Base-by-base conservation (phyloP, 2,888 invertebrate genomes). In the Acleris sparsana region DNA sequence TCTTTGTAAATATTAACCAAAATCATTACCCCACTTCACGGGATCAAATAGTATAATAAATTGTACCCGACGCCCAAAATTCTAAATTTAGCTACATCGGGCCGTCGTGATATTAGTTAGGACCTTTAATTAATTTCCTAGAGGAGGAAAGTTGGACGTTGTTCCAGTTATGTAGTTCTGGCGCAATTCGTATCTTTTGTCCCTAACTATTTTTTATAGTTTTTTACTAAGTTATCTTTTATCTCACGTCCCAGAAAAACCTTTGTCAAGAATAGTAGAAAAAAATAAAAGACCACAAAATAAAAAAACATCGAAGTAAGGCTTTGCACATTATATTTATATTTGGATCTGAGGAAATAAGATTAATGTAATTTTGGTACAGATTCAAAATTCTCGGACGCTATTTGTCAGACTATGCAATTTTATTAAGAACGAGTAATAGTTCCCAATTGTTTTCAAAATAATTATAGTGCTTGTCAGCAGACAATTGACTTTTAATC, bases 11-110 rank as follows among this genome's bases (percentile, higher is more conserved):
- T 61, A 65, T 65, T 56, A 61, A 46, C 60, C 56, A 53, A 51
- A 60, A 49, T 60, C 55, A 56, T 60, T 65, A 60, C 55, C 51
- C 53, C 25, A 60, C 65, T 65, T 52, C 49, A 33, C 29, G 46
- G 51, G 65, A 46, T 61, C 56, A 60, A 65, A 61, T 60, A 65
- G 60, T 65, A 20, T 33, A 44, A 65, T 65, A 65, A 65, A 65
- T 61, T 65, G 65, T 56, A 17, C 51, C 61, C 44, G 61, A n/a
- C 52, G 22, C 65, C 55, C 56, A 51, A 61, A 51, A 65, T 65
- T 65, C 65, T 61, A 65, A 65, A 65, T 65, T 65, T 61, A 61
- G 61, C 61, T 61, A 61, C 65, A 56, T 61, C 65, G 59, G 64
- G 59, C 55, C 60, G 51, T 17, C 49, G 39, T 64, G 60, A 61